Base-by-base conservation (phyloP, 2,113 vertebrate species). In the Tautogolabrus adspersus region DNA sequence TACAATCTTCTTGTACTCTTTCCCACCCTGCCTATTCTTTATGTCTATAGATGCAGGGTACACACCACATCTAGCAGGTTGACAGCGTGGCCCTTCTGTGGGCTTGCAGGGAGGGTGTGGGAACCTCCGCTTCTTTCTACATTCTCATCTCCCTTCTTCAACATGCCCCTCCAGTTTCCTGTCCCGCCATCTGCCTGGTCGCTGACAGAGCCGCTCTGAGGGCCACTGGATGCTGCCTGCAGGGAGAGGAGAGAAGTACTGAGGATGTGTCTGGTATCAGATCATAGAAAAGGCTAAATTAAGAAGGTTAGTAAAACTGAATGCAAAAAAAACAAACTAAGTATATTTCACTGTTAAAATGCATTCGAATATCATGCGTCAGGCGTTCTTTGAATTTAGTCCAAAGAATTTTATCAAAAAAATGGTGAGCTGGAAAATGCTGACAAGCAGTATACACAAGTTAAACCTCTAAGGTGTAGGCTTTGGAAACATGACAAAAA, bases 31-130 rank as follows among this genome's bases (percentile, higher is more conserved):
- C 30, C 30, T 34, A 6, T 34, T 34, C 30, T 34, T 34, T 34
- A 6, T 30, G 5, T 19, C 8, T 13, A 59, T 16, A 34, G 13
- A 65, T 3, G 42, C 22, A 22, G 30, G 46, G 11, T 13, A 79
- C 93, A 16, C 79, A 99, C 98, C 96, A 99, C 98, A 93, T 99
- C 98, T 52, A 99, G 92, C 8, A 99, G 87, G 91, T 99, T 99
- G 84, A 99, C 95, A 67, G 98, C 97, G 10, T 98, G 91, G 67
- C 96, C 96, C 86, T 93, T 98, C 3, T 97, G 96, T 60, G 97
- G 96, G 87, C 96, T 98, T 44, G 94, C 89, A 62, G 94, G 92
- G 8, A 94, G 63, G 15, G 88, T 54, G 72, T 88, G 66, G 62
- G 89, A 83, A 11, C 82, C 78, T 77, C 92, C 93, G 12, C 84